Evolutionary conservation across 23 tunicate species (phyloP).

Genomic region (Diplosoma virens): DNA sequence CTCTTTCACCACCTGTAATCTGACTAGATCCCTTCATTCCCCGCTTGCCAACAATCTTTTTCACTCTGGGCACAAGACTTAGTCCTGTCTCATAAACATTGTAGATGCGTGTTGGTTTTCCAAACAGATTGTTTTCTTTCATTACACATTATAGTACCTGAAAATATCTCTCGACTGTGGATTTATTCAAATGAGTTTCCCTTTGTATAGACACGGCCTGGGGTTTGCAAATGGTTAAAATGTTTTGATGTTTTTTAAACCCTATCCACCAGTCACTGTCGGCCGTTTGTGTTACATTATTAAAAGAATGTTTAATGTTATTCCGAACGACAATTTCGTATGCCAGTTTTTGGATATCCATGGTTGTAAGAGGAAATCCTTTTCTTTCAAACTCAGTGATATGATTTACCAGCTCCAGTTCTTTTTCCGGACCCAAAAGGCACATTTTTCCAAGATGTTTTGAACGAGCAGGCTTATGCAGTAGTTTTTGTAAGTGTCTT

Average conservation of each 20-base stretch:
- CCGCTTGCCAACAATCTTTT: neutral
- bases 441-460: conserved; percentile 13
- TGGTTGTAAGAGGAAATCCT: neutral
- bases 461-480: neutral
- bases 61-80: neutral
- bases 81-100: too few relatives aligned
- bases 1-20: neutral
- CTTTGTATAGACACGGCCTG: neutral
- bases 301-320: conserved; percentile 5
- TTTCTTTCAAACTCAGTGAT: neutral
- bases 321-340: neutral
- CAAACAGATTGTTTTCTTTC: too few relatives aligned
- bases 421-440: conserved; percentile 26
- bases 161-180: too few relatives aligned
- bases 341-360: neutral
- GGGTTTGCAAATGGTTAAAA: neutral
- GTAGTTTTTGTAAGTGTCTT: neutral
- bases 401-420: conserved; percentile 3
- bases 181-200: neutral
- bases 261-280: neutral
- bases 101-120: too few relatives aligned
- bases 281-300: neutral
- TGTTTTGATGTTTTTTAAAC: too few relatives aligned
- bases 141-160: too few relatives aligned
- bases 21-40: neutral